Conservation (phyloP, 2,797 vertebrate species). For the Rhinoraja longicauda region DNA sequence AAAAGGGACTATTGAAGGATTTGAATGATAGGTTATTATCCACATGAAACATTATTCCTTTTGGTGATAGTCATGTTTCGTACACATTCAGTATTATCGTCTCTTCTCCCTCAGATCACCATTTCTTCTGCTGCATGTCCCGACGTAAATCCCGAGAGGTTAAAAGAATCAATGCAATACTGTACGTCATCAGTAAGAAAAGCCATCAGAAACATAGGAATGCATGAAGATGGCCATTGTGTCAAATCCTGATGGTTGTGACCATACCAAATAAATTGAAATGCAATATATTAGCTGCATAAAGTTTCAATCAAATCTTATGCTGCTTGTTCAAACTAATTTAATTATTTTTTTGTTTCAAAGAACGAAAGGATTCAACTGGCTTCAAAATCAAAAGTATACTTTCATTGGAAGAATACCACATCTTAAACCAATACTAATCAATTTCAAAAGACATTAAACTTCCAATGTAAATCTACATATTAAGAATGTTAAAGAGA, state of each 20-base stretch:
- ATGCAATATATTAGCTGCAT: background rate
- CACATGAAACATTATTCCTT: background rate
- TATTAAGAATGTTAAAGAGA: background rate
- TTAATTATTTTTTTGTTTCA: background rate
- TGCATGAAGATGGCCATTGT: background rate
- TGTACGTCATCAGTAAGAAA: background rate
- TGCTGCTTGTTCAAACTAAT: background rate
- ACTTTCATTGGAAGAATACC: background rate
- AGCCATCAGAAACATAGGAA: background rate
- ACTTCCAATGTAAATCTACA: background rate
- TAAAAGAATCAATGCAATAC: background rate
- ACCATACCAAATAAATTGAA: background rate
- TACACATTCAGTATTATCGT: background rate
- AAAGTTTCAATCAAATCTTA: background rate
- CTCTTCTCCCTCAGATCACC: conserved; percentile 15
- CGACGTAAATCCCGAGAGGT: background rate
- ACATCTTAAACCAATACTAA: background rate
- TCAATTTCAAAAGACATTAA: background rate
- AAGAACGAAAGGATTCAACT: background rate
- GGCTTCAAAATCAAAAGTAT: background rate
- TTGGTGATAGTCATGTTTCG: background rate
- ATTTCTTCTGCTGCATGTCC: background rate
- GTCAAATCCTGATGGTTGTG: background rate
- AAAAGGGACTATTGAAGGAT: background rate
- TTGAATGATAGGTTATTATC: background rate